These are phyloP conservation scores for Neolamprologus variostigma DNA, from an alignment of 2,113 vertebrate species.

Conservation along the genomic window DNA sequence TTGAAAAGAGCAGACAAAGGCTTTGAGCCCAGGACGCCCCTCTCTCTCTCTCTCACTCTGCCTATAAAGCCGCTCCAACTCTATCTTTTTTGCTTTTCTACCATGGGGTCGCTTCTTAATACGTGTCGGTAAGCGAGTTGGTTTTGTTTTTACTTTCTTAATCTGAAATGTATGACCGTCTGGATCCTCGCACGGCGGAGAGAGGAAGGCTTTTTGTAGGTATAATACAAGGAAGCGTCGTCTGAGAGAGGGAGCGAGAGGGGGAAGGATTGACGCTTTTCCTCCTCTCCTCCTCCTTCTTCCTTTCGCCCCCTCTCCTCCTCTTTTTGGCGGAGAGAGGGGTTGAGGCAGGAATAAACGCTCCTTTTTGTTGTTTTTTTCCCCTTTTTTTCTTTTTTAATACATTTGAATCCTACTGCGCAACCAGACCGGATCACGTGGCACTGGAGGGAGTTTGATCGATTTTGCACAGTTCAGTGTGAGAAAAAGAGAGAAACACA, in stretches of 20 bases:
- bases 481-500: constrained; percentile 44
- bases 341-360: constrained; percentile 54
- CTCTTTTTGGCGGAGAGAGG: constrained; percentile 58
- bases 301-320: constrained; percentile 51
- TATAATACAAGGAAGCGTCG: constrained; percentile 68
- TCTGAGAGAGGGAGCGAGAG: constrained; percentile 62
- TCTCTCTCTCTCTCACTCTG: constrained; percentile 56
- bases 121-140: constrained; percentile 4
- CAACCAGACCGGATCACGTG: constrained; percentile 73
- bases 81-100: constrained; percentile 24
- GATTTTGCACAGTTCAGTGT: constrained; percentile 69
- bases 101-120: constrained; percentile 32
- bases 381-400: background rate
- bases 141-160: constrained; percentile 46
- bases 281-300: constrained; percentile 60
- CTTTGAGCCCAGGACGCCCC: constrained; percentile 76
- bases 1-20: constrained; percentile 87
- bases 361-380: constrained; percentile 16
- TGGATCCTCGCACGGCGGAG: constrained; percentile 69
- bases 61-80: constrained; percentile 35
- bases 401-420: constrained; percentile 70
- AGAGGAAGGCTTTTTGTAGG: constrained; percentile 62
- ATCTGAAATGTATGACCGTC: constrained; percentile 74
- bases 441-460: constrained; percentile 71
- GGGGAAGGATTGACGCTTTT: constrained; percentile 59